Percentiles rank a stretch among this genome's conserved stretches.
Evolutionary conservation across 2,797 vertebrate species (phyloP).

Genomic region (Prunella strophiata): DNA sequence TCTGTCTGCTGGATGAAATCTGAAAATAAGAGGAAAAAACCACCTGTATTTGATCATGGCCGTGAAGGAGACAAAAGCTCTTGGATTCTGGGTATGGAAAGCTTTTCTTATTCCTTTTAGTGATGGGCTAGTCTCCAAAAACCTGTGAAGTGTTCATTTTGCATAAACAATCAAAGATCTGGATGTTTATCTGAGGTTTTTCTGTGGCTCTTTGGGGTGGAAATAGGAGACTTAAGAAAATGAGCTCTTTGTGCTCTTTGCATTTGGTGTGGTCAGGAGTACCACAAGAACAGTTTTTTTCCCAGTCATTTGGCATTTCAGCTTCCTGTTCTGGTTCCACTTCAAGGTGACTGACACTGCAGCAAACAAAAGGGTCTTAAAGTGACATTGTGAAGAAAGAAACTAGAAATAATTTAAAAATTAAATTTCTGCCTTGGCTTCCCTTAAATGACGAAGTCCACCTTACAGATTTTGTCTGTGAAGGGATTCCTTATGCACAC

Average conservation of each 20-base stretch:
- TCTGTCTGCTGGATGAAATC: background rate
- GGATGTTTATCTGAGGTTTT: conserved; percentile 64
- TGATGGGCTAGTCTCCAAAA: conserved; percentile 63
- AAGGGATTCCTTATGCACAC: background rate
- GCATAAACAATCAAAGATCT: conserved; percentile 54
- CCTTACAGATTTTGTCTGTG: background rate
- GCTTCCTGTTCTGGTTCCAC: conserved; percentile 30
- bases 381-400: background rate
- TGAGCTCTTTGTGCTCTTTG: conserved; percentile 44
- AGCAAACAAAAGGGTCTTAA: background rate
- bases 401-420: background rate
- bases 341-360: background rate
- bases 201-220: conserved; percentile 6
- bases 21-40: background rate
- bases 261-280: conserved; percentile 42
- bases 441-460: background rate
- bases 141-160: conserved; percentile 53
- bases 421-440: background rate
- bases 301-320: background rate
- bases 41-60: background rate
- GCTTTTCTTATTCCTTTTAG: conserved; percentile 36
- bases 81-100: background rate
- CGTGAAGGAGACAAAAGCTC: background rate
- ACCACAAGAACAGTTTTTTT: background rate
- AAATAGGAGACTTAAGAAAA: conserved; percentile 39